These are phyloP conservation scores for Sebastes hubbsi DNA, from an alignment of 2,797 vertebrate species.

Conservation along the genomic window DNA sequence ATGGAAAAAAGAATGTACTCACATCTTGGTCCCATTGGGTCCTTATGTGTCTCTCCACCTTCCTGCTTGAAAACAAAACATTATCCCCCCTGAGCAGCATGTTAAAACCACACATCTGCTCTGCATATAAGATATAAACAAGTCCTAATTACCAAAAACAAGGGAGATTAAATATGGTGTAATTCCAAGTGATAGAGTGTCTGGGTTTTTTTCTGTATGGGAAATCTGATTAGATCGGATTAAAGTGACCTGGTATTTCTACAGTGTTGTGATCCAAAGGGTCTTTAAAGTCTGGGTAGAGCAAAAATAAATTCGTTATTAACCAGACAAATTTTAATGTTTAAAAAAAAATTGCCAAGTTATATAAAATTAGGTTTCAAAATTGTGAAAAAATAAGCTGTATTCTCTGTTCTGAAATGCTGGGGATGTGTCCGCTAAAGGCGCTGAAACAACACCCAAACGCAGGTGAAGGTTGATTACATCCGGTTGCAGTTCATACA, in stretches of 20 bases:
- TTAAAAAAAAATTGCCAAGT: too few species aligned
- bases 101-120: conserved; percentile 65
- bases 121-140: conserved; percentile 38
- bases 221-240: conserved; percentile 37
- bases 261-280: neutral
- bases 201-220: neutral
- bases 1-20: conserved; percentile 54
- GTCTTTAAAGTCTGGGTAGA: too few species aligned
- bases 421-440: too few species aligned
- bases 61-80: conserved; percentile 64
- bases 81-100: conserved; percentile 26
- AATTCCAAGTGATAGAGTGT: conserved; percentile 14
- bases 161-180: conserved; percentile 38
- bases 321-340: too few species aligned
- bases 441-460: too few species aligned
- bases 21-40: conserved; percentile 34
- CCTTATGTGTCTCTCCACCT: conserved; percentile 55
- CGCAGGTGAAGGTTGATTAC: too few species aligned
- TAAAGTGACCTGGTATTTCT: conserved; percentile 7
- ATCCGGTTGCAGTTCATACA: too few species aligned
- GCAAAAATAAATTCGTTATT: too few species aligned
- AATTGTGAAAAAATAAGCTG: too few species aligned
- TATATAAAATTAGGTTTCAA: too few species aligned
- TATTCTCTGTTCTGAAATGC: too few species aligned
- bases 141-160: conserved; percentile 44